A percentile compares a stretch with the other conserved stretches of the same genome.
phyloP scores from a whole-genome alignment of 2,113 vertebrate genomes.

The Mus spicilegus region DNA sequence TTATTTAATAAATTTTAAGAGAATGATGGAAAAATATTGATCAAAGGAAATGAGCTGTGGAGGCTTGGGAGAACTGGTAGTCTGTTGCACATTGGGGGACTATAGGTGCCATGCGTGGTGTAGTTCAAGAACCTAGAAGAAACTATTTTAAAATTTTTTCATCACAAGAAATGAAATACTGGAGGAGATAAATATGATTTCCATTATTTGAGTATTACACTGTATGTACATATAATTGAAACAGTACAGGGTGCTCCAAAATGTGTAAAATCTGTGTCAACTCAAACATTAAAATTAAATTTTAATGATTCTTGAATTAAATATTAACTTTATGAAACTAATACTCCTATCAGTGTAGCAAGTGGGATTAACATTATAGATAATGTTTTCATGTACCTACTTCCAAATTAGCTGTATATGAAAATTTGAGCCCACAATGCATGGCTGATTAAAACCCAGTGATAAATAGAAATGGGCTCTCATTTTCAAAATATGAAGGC shows the following conservation, averaged over 20 bases:
- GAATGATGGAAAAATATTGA: not conserved
- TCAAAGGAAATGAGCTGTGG: too few species aligned
- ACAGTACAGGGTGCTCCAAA: not conserved
- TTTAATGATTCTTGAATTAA: not conserved
- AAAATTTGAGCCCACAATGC: not conserved
- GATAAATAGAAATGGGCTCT: not conserved
- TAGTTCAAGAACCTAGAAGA: not conserved
- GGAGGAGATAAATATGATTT: not conserved
- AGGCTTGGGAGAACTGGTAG: too few species aligned
- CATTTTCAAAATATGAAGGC: not conserved
- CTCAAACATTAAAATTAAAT: not conserved
- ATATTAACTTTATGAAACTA: slow-evolving; percentile 9
- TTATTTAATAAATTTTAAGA: not conserved
- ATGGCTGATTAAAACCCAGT: not conserved
- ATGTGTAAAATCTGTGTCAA: not conserved
- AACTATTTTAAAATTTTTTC: not conserved
- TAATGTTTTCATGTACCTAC: not conserved
- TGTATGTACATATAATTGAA: not conserved
- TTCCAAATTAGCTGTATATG: not conserved
- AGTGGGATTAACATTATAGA: not conserved
- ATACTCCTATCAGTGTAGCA: not conserved
- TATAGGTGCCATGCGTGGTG: not conserved
- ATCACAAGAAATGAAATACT: not conserved
- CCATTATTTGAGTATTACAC: not conserved
- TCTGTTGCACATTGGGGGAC: not conserved